These are phyloP conservation scores for Syngnathus acus DNA, from an alignment of 2,797 vertebrate genomes.

Conservation along the genomic window DNA sequence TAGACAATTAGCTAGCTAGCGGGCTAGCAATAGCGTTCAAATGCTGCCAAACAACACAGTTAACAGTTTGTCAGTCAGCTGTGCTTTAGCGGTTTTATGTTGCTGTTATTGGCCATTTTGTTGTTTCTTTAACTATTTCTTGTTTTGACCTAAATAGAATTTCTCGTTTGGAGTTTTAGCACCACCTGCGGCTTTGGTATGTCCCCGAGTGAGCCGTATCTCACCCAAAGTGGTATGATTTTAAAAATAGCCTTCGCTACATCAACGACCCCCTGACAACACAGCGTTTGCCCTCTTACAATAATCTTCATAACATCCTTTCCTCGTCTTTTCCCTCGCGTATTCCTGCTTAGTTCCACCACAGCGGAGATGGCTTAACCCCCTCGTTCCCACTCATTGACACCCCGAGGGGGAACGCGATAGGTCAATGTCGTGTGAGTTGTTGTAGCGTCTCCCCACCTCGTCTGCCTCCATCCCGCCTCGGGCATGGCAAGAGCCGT, in stretches of 20 bases:
- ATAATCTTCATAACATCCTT: constrained; percentile 49
- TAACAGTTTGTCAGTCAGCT: too few relatives aligned
- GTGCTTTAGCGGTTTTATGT: background rate
- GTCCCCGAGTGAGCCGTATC: background rate
- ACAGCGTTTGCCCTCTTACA: constrained; percentile 18
- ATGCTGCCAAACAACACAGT: too few relatives aligned
- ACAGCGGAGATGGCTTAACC: constrained; percentile 47
- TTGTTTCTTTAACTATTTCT: background rate
- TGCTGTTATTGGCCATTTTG: background rate
- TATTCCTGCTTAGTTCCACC: constrained; percentile 55
- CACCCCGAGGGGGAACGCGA: constrained; percentile 49
- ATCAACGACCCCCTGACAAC: background rate
- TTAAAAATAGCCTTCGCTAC: background rate
- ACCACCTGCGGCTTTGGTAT: background rate
- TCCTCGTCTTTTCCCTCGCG: constrained; percentile 33
- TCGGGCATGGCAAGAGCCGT: constrained; percentile 47
- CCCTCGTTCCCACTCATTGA: constrained; percentile 30
- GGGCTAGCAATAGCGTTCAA: background rate
- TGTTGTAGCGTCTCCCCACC: constrained; percentile 46
- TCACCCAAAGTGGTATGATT: background rate
- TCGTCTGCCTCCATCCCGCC: constrained; percentile 54
- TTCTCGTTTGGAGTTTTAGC: background rate
- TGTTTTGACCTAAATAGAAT: background rate
- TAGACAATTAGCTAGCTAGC: background rate
- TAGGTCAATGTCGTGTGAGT: constrained; percentile 44